A percentile compares a stretch with the other conserved stretches of the same genome.
Evolutionary conservation across 1,140 invertebrate genomes (phyloP).

Genomic region (Drosophila lacertosa): DNA sequence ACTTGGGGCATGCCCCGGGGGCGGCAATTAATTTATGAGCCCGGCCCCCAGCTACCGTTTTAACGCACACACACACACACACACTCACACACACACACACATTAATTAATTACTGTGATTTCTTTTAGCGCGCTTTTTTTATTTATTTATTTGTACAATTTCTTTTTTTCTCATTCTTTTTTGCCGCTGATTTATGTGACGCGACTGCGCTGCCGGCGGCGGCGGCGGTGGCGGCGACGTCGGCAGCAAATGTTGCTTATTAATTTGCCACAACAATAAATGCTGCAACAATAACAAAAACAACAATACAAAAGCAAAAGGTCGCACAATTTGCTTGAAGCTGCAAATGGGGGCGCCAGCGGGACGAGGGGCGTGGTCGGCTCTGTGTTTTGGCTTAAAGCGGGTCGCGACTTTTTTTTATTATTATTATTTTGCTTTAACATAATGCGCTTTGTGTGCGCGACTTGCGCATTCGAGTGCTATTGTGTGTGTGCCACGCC

Average conservation of each 20-base stretch:
- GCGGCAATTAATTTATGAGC: constrained; percentile 78
- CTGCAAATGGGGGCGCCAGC: not conserved
- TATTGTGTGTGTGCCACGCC: constrained; percentile 14
- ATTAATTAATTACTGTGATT: constrained; percentile 82
- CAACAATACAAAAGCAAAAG: constrained; percentile 38
- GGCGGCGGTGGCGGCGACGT: constrained; percentile 7
- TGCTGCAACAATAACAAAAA: constrained; percentile 26
- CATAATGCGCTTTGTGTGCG: constrained; percentile 64
- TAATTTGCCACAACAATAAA: constrained; percentile 53
- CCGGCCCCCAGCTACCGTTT: not conserved
- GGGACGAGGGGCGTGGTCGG: not conserved
- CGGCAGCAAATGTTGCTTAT: constrained; percentile 24
- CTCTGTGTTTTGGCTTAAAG: constrained; percentile 7
- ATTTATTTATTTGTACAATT: constrained; percentile 14
- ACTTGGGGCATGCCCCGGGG: constrained; percentile 54
- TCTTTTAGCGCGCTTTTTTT: constrained; percentile 60
- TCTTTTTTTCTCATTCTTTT: constrained; percentile 28
- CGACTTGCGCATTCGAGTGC: constrained; percentile 54
- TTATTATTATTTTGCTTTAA: constrained; percentile 12
- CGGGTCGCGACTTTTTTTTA: constrained; percentile 20
- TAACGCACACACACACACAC: constrained; percentile 10
- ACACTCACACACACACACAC: constrained; percentile 35
- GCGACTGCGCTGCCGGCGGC: constrained; percentile 19
- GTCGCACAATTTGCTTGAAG: constrained; percentile 44
- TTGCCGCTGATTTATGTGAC: constrained; percentile 40